phyloP scores from a whole-genome alignment of 2,888 invertebrate species.

The Halictus ligatus region DNA sequence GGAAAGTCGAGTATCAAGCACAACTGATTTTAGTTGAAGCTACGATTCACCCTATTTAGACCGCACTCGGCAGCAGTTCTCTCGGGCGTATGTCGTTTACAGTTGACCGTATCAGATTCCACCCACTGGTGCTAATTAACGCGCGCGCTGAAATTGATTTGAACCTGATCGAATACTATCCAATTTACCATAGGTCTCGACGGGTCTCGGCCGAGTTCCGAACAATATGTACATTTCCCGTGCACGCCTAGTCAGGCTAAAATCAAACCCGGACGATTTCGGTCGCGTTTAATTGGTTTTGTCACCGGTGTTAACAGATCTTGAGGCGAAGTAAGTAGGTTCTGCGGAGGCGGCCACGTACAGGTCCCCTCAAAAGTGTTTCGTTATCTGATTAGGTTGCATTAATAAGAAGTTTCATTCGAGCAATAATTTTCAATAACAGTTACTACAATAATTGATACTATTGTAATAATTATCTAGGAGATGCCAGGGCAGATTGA shows the following conservation, averaged over 20 bases:
- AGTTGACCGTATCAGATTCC: conserved; percentile 16
- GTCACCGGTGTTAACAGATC: neutral
- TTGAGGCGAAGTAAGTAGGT: neutral
- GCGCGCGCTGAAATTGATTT: conserved; percentile 19
- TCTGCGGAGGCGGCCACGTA: neutral
- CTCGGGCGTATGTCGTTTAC: conserved; percentile 6
- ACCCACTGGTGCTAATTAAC: conserved; percentile 15
- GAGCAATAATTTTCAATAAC: neutral
- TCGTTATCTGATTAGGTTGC: neutral
- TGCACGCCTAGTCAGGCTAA: neutral
- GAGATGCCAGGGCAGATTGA: neutral
- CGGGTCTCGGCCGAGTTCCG: neutral
- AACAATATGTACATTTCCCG: neutral
- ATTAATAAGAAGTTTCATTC: neutral
- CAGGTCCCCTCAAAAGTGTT: neutral
- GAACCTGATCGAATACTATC: conserved; percentile 12
- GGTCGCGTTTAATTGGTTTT: conserved; percentile 9
- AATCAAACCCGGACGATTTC: neutral
- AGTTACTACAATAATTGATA: neutral
- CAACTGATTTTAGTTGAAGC: neutral
- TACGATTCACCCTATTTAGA: neutral
- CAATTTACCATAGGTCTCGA: neutral
- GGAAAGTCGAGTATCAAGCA: neutral
- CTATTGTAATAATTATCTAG: neutral
- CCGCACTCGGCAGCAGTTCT: neutral